phyloP scores from a whole-genome alignment of 1,140 invertebrate species.

The Apocrypta bakeri region DNA sequence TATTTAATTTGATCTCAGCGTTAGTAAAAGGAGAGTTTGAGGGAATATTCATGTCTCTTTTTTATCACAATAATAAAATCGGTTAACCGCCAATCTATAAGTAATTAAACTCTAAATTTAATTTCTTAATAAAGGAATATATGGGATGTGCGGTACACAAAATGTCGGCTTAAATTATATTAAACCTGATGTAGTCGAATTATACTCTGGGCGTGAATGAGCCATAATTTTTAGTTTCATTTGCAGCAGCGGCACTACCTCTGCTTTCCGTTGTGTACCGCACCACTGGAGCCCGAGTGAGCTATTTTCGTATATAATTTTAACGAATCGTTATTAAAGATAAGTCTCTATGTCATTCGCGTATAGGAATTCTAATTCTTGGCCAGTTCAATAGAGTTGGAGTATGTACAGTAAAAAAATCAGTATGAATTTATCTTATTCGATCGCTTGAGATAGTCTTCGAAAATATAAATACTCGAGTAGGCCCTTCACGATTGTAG shows the following conservation, averaged over 20 bases:
- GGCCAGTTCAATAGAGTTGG: slow-evolving; percentile 7
- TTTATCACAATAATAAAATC: neutral
- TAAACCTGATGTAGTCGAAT: slow-evolving; percentile 33
- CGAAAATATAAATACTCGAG: neutral
- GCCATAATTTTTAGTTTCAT: slow-evolving; percentile 19
- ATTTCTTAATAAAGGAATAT: slow-evolving; percentile 27
- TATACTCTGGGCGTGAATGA: slow-evolving; percentile 37
- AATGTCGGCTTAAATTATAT: slow-evolving; percentile 32
- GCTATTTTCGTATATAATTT: slow-evolving; percentile 25
- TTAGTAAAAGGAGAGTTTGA: no score
- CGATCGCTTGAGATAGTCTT: slow-evolving; percentile 29
- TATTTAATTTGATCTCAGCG: no score
- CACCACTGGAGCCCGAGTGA: slow-evolving; percentile 5
- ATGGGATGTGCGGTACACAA: neutral
- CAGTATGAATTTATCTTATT: slow-evolving; percentile 34
- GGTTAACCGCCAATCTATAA: neutral
- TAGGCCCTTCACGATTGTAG: no score
- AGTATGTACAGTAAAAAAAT: neutral
- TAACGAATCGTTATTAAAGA: slow-evolving; percentile 40
- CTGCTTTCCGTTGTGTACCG: neutral
- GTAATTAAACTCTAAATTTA: neutral
- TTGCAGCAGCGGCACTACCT: neutral
- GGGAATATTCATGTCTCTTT: no score
- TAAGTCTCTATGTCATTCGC: slow-evolving; percentile 44
- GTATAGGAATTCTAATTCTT: slow-evolving; percentile 29